Evolutionary conservation across 2,888 invertebrate species (phyloP).

Genomic region (Oxystoma pomonae): DNA sequence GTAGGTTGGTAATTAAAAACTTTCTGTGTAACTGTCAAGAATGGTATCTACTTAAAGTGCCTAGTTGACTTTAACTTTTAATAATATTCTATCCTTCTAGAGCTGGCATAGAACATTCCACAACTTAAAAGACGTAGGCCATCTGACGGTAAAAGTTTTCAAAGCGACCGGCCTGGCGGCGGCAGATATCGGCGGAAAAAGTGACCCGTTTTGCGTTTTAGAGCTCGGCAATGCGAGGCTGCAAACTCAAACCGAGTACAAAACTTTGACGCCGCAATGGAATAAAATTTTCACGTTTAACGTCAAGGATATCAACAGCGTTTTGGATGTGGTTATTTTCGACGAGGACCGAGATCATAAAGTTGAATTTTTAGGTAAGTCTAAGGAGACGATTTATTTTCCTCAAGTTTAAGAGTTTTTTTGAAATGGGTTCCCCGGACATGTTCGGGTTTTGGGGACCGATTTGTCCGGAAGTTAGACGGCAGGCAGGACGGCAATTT

Average conservation of each 20-base stretch:
- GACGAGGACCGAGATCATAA: constrained; percentile 98
- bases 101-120: constrained; percentile 64
- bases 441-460: no score
- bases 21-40: no score
- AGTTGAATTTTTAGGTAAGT: constrained; percentile 93
- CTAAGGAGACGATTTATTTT: no score
- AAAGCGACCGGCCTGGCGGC: constrained; percentile 83
- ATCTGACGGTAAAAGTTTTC: constrained; percentile 90
- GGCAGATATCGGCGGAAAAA: constrained; percentile 95
- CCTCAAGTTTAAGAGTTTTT: no score
- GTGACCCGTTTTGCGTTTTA: constrained; percentile 97
- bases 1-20: no score
- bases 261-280: constrained; percentile 95
- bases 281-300: constrained; percentile 98
- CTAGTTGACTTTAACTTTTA: no score
- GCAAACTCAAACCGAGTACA: constrained; percentile 98
- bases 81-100: no score
- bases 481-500: no score
- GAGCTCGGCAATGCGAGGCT: constrained; percentile 91
- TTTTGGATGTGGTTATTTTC: constrained; percentile 91
- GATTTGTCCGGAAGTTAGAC: no score
- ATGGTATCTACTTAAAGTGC: no score
- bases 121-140: constrained; percentile 83
- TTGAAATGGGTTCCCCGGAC: no score
- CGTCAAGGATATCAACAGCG: constrained; percentile 93